Evolutionary conservation across 2,797 vertebrate genomes (phyloP).

Genomic region (Malurus leucopterus): DNA sequence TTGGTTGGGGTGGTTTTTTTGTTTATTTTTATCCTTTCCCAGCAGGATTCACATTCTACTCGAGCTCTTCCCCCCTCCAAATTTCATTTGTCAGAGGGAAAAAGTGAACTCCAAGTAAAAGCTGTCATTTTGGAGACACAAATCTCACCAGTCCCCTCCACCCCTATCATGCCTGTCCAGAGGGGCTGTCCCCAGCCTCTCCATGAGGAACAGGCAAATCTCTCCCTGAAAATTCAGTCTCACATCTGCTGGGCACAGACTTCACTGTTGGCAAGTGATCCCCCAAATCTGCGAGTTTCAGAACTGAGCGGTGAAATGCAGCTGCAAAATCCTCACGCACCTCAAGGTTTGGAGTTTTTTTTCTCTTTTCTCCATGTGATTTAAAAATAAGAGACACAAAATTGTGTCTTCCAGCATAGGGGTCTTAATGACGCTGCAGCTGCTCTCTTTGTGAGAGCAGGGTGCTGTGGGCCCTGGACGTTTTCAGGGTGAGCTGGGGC

Average conservation of each 20-base stretch:
- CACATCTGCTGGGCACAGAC: background rate
- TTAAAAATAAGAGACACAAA: background rate
- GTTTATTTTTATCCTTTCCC: background rate
- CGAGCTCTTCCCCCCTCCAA: background rate
- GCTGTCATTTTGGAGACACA: background rate
- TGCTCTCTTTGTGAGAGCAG: background rate
- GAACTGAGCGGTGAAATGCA: background rate
- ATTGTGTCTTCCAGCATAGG: background rate
- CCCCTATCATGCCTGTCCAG: too few relatives aligned
- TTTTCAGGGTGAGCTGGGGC: background rate
- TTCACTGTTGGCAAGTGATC: background rate
- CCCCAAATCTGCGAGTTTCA: background rate
- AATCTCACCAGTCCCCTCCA: background rate
- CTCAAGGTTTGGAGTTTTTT: background rate
- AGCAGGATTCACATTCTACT: background rate
- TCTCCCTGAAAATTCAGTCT: background rate
- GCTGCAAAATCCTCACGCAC: background rate
- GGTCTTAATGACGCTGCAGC: background rate
- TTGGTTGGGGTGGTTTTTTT: background rate
- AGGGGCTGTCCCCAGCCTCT: background rate
- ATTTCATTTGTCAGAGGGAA: background rate
- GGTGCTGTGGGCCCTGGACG: background rate
- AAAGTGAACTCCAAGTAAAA: background rate
- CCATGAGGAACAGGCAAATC: background rate
- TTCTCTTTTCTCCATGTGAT: fast-evolving